These are phyloP conservation scores for Margarornis squamiger DNA, from an alignment of 2,797 vertebrate species.

Conservation along the genomic window DNA sequence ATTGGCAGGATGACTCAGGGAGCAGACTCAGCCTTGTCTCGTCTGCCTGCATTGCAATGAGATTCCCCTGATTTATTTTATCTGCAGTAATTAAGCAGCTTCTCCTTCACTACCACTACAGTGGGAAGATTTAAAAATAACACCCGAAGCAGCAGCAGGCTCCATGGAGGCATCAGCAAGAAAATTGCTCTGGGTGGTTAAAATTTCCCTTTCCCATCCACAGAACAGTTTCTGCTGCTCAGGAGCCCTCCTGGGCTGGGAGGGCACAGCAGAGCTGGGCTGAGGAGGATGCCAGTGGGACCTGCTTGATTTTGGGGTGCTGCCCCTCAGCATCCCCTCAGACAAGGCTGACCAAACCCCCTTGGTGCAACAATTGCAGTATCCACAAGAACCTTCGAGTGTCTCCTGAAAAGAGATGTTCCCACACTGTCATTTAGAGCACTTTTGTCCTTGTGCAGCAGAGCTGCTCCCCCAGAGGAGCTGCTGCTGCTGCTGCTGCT, in stretches of 20 bases:
- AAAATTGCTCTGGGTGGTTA: neutral
- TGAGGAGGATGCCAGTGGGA: neutral
- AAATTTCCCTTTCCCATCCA: neutral
- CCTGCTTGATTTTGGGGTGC: neutral
- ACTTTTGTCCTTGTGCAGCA: neutral
- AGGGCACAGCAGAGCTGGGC: neutral
- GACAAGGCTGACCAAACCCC: neutral
- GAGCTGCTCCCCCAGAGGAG: neutral
- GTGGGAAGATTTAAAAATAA: constrained; percentile 54
- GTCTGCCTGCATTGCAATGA: constrained; percentile 61
- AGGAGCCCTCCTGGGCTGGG: neutral
- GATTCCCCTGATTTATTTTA: constrained; percentile 75
- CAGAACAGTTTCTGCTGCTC: neutral
- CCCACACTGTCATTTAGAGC: neutral
- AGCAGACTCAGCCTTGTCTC: constrained; percentile 40
- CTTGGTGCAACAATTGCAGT: neutral
- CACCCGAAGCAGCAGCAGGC: neutral
- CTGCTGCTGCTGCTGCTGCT: no score
- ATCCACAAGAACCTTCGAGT: neutral
- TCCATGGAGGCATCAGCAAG: neutral
- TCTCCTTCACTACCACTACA: neutral
- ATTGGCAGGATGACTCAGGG: constrained; percentile 67
- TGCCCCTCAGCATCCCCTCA: neutral
- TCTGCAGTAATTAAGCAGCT: constrained; percentile 76
- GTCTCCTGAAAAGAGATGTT: no score